These are phyloP conservation scores for Octonoba sinensis DNA, from an alignment of 2,888 invertebrate species.

Conservation along the genomic window DNA sequence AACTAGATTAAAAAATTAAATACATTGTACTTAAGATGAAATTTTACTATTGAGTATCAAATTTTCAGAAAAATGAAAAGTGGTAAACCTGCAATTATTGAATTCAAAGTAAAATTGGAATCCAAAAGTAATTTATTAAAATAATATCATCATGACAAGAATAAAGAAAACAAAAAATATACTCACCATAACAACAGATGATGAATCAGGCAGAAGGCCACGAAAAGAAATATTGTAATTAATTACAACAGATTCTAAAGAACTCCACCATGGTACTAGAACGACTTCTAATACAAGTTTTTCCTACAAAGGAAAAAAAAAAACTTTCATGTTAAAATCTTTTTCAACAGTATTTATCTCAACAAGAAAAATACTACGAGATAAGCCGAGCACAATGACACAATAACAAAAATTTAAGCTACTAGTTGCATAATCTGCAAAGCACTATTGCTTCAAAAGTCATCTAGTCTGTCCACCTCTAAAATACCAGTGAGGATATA, in stretches of 20 bases:
- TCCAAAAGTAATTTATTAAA: too few species aligned
- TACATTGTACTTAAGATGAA: slow-evolving; percentile 1
- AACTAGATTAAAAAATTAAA: background rate
- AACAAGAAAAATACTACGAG: slow-evolving; percentile 26
- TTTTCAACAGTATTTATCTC: slow-evolving; percentile 69
- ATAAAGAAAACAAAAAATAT: slow-evolving; percentile 3
- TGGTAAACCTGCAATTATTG: too few species aligned
- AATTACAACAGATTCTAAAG: slow-evolving; percentile 82
- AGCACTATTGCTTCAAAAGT: too few species aligned
- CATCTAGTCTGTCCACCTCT: too few species aligned
- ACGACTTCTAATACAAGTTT: slow-evolving; percentile 87
- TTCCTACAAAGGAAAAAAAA: slow-evolving; percentile 85
- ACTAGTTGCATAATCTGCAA: too few species aligned
- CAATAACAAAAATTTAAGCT: background rate
- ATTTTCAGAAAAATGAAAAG: too few species aligned
- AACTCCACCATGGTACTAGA: slow-evolving; percentile 96
- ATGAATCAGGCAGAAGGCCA: slow-evolving; percentile 81
- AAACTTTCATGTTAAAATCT: slow-evolving; percentile 73
- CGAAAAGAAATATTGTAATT: slow-evolving; percentile 85
- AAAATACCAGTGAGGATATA: too few species aligned
- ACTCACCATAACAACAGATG: slow-evolving; percentile 76
- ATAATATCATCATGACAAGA: background rate
- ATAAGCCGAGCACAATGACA: background rate
- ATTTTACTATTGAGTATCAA: too few species aligned
- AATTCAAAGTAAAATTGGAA: too few species aligned